Evolutionary conservation across 2,113 vertebrate species (phyloP), one percentile per base, ranked within the genome.

Genomic region (Oncorhynchus gorbuscha): DNA sequence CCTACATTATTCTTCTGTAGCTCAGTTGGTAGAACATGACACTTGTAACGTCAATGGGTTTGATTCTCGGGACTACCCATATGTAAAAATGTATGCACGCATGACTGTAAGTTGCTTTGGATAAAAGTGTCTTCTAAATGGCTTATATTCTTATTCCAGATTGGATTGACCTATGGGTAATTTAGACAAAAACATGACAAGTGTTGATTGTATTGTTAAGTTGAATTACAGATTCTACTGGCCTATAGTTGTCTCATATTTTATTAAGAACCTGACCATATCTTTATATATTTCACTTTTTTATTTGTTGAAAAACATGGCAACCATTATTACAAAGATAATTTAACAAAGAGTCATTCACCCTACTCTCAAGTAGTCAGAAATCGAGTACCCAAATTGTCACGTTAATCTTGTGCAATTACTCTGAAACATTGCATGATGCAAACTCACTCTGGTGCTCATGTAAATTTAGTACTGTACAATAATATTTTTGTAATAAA

Each of bases 401-500:
- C 11, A n/a, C 5, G 3, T 70, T 45, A 70, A 22, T n/a, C 8
- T 20, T 70, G 22, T 22, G n/a, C 20, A 45, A 45, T 80, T 69
- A 62, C 71, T 73, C 69, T 48, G 70, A 76, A 73, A 73, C 73
- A 73, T 59, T 79, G 67, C 80, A 76, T 78, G 69, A 73, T 79
- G 74, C 79, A 16, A 32, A 39, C 68, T 75, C 61, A 71, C 71
- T 39, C 71, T 75, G 74, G 73, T 81, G 75, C 77, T 79, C 24
- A 68, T 83, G 30, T 22, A 22, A 24, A 62, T 62, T 6, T 62
- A 24, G 59, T 22, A 45, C 78, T 73, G 69, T 77, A 77, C 61
- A 75, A 55, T 77, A 64, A 82, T 87, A 82, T 86, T 84, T 83
- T 84, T 88, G 48, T 83, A 86, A 83, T 74, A 83, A 88, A 87